Percentiles rank a stretch among this genome's conserved stretches.
Conservation (phyloP, 2,888 invertebrate genomes). For the Macrosiphum euphorbiae region DNA sequence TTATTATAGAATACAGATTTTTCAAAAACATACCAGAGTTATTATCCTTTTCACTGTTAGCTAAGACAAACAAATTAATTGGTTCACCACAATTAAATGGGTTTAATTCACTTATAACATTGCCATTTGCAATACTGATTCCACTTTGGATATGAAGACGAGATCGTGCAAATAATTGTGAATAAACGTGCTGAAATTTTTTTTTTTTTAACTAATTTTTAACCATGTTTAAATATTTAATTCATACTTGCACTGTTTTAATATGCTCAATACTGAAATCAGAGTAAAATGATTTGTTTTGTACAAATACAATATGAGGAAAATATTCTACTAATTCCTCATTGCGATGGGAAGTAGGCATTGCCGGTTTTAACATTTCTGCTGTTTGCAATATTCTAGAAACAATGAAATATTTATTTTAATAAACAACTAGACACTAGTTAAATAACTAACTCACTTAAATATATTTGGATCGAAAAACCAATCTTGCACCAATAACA, state of each 20-base stretch:
- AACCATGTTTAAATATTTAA: slow-evolving; percentile 16
- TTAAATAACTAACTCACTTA: slow-evolving; percentile 72
- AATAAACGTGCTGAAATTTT: slow-evolving; percentile 71
- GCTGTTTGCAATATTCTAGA: slow-evolving; percentile 83
- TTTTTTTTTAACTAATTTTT: neutral
- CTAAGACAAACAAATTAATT: slow-evolving; percentile 80
- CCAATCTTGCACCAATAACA: slow-evolving; percentile 91
- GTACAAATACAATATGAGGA: slow-evolving; percentile 86
- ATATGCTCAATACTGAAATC: slow-evolving; percentile 79
- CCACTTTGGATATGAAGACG: slow-evolving; percentile 78
- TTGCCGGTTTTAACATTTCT: slow-evolving; percentile 88
- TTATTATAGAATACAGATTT: slow-evolving; percentile 31
- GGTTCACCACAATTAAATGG: slow-evolving; percentile 75
- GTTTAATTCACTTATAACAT: slow-evolving; percentile 73
- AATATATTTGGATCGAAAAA: slow-evolving; percentile 86
- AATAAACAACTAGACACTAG: neutral
- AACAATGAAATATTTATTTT: slow-evolving; percentile 56
- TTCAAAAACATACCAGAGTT: slow-evolving; percentile 65
- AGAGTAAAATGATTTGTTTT: slow-evolving; percentile 83
- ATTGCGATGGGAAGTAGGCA: slow-evolving; percentile 76
- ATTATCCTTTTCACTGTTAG: slow-evolving; percentile 74
- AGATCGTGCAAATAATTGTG: slow-evolving; percentile 76
- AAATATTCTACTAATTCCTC: slow-evolving; percentile 81
- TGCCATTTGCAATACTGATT: slow-evolving; percentile 75
- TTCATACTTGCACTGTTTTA: slow-evolving; percentile 75